Evolutionary conservation across 2,888 invertebrate species (phyloP).

Genomic region (Halocaridina rubra): DNA sequence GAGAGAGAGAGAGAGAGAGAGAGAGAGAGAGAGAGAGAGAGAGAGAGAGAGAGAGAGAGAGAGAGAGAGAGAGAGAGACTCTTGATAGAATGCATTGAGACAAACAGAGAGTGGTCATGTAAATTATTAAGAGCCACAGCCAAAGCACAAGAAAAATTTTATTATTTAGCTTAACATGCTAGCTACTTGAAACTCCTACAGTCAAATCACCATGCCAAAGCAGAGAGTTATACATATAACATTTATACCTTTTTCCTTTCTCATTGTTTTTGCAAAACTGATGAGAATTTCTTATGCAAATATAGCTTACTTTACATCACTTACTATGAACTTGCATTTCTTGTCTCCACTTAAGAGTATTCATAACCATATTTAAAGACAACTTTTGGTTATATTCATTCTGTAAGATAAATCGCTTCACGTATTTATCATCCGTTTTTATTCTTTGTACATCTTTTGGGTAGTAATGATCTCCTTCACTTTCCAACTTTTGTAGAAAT

Average conservation of each 20-base stretch:
- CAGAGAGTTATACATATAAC: no score
- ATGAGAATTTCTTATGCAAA: no score
- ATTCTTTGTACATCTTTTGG: constrained; percentile 48
- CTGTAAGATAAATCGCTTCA: constrained; percentile 75
- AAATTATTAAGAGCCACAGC: no score
- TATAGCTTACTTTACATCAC: no score
- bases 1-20: not conserved
- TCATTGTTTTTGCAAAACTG: no score
- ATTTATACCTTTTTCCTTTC: no score
- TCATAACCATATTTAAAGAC: constrained; percentile 82
- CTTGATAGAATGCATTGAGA: no score
- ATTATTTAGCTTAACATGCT: no score
- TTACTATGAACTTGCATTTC: constrained; percentile 70
- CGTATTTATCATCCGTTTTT: constrained; percentile 49
- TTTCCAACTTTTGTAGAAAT: constrained; percentile 39
- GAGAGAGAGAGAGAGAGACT: not conserved
- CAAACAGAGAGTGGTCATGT: no score
- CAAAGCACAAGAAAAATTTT: no score
- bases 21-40: not conserved
- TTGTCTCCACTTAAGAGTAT: constrained; percentile 84
- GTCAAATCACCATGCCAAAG: not conserved
- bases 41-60: not conserved
- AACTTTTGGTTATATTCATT: constrained; percentile 78
- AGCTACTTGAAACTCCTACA: no score
- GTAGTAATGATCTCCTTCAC: constrained; percentile 17